Conservation (phyloP, 2,113 vertebrate species). For the Sapayoa aenigma region DNA sequence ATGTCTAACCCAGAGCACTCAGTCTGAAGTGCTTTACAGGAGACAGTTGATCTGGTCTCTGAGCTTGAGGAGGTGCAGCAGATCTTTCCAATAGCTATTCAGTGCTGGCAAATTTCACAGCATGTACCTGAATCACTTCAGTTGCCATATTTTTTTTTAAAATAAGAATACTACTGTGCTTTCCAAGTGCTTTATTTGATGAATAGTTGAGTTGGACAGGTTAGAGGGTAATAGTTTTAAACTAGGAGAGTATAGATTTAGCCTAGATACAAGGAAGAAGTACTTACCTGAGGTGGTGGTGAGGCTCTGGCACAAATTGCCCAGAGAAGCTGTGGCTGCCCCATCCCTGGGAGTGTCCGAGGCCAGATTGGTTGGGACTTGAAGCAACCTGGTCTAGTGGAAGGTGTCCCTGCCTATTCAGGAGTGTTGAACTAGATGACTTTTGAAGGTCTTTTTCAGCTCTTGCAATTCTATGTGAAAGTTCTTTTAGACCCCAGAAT, state of each 20-base stretch:
- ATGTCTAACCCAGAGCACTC: not conserved
- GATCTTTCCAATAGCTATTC: not conserved
- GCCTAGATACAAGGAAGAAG: not conserved
- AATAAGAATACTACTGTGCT: not conserved
- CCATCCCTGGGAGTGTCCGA: not conserved
- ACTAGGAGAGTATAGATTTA: not conserved
- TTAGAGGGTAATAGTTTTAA: not conserved
- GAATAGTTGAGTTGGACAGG: not conserved
- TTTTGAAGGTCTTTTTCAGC: not conserved
- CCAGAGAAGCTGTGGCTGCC: not conserved
- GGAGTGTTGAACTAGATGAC: not conserved
- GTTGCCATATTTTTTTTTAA: not conserved
- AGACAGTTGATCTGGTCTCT: not conserved
- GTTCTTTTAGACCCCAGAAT: not conserved
- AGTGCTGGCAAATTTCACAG: not conserved
- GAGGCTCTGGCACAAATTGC: not conserved
- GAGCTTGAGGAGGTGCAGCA: not conserved
- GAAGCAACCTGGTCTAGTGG: not conserved
- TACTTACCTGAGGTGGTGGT: not conserved
- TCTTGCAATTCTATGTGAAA: not conserved
- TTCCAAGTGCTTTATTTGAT: not conserved
- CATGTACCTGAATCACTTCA: not conserved
- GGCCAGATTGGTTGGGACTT: not conserved
- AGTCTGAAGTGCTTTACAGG: not conserved
- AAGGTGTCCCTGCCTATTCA: not conserved